Percentiles rank a stretch among this genome's conserved stretches.
These are phyloP conservation scores for Tympanuchus pallidicinctus DNA, from an alignment of 2,113 vertebrate genomes.

Conservation along the genomic window DNA sequence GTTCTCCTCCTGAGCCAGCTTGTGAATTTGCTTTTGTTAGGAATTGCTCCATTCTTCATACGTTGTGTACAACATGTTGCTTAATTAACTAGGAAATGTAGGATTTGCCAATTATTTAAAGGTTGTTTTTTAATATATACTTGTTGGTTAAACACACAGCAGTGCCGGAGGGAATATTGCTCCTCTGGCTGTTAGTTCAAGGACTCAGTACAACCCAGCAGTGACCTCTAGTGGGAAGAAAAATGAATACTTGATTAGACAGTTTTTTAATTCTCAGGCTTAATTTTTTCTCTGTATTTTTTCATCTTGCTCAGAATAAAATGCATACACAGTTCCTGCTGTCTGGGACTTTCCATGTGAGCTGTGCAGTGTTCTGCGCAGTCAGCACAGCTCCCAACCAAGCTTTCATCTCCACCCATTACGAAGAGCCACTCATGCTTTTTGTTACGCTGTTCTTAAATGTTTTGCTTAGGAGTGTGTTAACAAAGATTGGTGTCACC, in stretches of 20 bases:
- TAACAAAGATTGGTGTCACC: not conserved
- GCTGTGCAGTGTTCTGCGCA: not conserved
- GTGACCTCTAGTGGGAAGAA: constrained; percentile 73
- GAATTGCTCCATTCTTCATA: not conserved
- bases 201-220: not conserved
- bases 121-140: not conserved
- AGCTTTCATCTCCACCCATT: rapidly evolving
- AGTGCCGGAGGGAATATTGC: not conserved
- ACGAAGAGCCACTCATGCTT: rapidly evolving
- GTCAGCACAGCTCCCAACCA: not conserved
- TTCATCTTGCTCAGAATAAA: not conserved
- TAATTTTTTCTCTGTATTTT: not conserved
- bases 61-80: not conserved
- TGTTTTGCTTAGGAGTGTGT: rapidly evolving
- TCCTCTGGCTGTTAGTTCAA: not conserved
- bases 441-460: rapidly evolving
- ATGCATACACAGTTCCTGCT: not conserved
- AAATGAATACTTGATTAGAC: not conserved
- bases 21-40: not conserved
- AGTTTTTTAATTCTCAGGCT: not conserved
- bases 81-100: not conserved
- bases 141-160: not conserved
- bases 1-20: not conserved
- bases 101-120: not conserved
- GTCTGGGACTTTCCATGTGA: not conserved